Base-by-base conservation (phyloP, 2,113 vertebrate genomes). In the Sminthopsis crassicaudata region DNA sequence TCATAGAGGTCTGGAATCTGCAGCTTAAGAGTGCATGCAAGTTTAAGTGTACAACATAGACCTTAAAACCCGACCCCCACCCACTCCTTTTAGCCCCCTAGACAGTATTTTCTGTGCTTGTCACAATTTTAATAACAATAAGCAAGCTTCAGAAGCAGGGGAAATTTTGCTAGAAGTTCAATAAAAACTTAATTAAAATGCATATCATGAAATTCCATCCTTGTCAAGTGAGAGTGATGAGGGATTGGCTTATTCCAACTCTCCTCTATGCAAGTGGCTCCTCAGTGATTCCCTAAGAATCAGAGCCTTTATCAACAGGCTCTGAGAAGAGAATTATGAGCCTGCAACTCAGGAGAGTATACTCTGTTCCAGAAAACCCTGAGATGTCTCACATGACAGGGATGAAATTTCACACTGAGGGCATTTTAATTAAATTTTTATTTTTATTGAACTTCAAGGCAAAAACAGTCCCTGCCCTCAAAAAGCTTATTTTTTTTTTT, bases 131-230 rank as follows among this genome's bases (percentile, higher is more conserved):
- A 96, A 91, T 95, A 96, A 94, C 93, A 95, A 96, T 89, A 93
- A 94, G 91, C 27, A n/a, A 96, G 92, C 92, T 92, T 55, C n/a
- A 93, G 91, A 90, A 89, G 57, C 92, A 95, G 91, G 89, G 94
- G 46, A 19, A 46, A 91, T 92, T 90, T 92, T 93, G 46, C 90
- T 88, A 90, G 93, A 97, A 97, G 92, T 93, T 88, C 67, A 96
- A 93, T 94, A 96, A 97, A 94, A 96, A 94, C 95, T 94, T 60
- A 98, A 95, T 97, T 95, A 92, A 97, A 97, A 92, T 55, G 94
- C 57, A 92, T 96, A 95, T 96, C 53, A 8, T 96, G 89, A 97
- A 98, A 97, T 96, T 93, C 95, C 51, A 91, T 96, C 96, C 94
- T 95, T 94, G 92, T 96, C 96, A 96, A 97, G 95, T 30, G 52